Evolutionary conservation across 2,888 invertebrate species (phyloP).

Genomic region (Macaria liturata): DNA sequence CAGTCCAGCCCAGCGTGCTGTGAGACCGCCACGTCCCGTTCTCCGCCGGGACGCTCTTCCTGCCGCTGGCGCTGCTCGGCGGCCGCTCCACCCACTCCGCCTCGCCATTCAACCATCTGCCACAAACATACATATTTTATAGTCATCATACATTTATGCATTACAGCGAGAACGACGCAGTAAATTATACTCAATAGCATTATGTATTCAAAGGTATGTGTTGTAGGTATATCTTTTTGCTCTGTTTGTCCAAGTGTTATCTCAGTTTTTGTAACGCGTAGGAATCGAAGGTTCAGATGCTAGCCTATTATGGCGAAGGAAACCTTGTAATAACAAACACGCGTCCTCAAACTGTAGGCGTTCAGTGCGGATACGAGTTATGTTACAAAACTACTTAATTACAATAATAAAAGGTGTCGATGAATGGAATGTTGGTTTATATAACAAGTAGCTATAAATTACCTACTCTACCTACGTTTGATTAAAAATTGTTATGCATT

Average conservation of each 20-base stretch:
- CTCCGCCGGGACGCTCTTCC: constrained; percentile 63
- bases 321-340: constrained; percentile 44
- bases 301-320: constrained; percentile 47
- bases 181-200: constrained; percentile 15
- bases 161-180: constrained; percentile 22
- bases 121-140: neutral
- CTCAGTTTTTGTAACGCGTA: constrained; percentile 50
- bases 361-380: constrained; percentile 32
- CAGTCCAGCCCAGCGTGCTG: constrained; percentile 72
- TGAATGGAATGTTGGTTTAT: constrained; percentile 41
- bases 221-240: constrained; percentile 30
- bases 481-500: no score
- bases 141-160: neutral
- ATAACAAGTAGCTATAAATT: constrained; percentile 8
- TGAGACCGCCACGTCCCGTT: constrained; percentile 72
- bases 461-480: constrained; percentile 2
- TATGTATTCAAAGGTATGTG: neutral
- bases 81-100: constrained; percentile 70
- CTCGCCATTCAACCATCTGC: constrained; percentile 75
- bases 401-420: constrained; percentile 50
- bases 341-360: constrained; percentile 50
- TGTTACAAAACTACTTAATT: constrained; percentile 39
- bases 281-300: constrained; percentile 52
- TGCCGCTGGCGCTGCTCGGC: constrained; percentile 52
- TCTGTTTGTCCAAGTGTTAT: constrained; percentile 42